Evolutionary conservation across 2,797 vertebrate species (phyloP).

Genomic region (Lacerta viridis): DNA sequence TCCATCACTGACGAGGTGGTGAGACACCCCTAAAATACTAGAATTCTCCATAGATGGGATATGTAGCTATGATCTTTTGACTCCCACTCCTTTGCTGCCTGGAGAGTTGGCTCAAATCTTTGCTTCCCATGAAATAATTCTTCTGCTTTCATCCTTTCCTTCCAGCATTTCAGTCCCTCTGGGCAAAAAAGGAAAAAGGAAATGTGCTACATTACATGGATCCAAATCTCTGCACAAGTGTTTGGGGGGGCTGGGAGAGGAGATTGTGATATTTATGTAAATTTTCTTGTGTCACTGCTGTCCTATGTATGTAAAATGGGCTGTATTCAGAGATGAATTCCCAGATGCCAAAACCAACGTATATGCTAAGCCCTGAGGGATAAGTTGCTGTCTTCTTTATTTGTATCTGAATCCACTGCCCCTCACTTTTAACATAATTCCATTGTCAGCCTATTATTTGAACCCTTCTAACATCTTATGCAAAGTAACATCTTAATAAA

Average conservation of each 20-base stretch:
- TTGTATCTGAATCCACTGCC: background rate
- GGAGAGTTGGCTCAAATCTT: background rate
- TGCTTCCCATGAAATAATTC: background rate
- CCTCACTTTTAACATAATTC: conserved; percentile 45
- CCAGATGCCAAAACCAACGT: background rate
- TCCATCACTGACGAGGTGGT: background rate
- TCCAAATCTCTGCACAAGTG: conserved; percentile 18
- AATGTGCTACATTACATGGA: background rate
- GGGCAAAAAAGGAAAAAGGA: background rate
- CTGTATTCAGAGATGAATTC: background rate
- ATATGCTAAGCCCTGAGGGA: background rate
- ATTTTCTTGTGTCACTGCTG: conserved; percentile 17
- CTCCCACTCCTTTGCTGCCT: background rate
- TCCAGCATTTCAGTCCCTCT: background rate
- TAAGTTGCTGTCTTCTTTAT: background rate
- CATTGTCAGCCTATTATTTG: conserved; percentile 38
- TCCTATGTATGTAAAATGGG: background rate
- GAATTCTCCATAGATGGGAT: background rate
- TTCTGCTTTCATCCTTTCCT: background rate
- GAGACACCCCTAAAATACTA: background rate
- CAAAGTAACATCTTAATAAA: conserved; percentile 1
- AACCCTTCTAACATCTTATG: conserved; percentile 8
- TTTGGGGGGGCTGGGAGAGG: background rate
- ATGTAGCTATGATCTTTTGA: conserved; percentile 5
- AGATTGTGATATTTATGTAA: background rate